These are phyloP conservation scores for Choristoneura fumiferana DNA, from an alignment of 1,140 invertebrate genomes.

Conservation along the genomic window DNA sequence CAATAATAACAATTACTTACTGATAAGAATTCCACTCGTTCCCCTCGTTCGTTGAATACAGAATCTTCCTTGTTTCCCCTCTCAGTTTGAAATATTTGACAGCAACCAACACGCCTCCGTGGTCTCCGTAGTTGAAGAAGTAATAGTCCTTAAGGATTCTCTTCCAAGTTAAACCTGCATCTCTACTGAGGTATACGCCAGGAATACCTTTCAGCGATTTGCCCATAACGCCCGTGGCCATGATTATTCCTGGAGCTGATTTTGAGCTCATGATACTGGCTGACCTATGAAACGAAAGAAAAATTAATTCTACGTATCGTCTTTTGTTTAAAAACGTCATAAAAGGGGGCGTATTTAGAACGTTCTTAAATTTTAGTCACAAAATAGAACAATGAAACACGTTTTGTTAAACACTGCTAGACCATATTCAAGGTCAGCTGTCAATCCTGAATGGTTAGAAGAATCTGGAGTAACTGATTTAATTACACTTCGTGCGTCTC, in stretches of 20 bases:
- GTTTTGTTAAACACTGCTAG: too few species aligned
- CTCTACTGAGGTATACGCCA: constrained; percentile 89
- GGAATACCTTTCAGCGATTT: constrained; percentile 88
- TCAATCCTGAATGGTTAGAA: too few species aligned
- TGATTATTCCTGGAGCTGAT: constrained; percentile 92
- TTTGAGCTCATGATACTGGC: constrained; percentile 91
- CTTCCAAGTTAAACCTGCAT: constrained; percentile 92
- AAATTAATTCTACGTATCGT: background rate
- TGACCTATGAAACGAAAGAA: constrained; percentile 65
- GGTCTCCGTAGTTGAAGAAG: constrained; percentile 94
- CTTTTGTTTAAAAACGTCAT: too few species aligned
- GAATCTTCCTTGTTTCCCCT: constrained; percentile 86
- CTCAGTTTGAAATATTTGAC: constrained; percentile 88
- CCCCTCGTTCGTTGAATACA: constrained; percentile 93
- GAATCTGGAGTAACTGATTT: too few species aligned
- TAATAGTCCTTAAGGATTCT: constrained; percentile 90
- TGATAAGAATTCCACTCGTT: constrained; percentile 86
- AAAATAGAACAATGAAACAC: too few species aligned
- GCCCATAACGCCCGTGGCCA: constrained; percentile 91
- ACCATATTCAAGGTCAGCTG: too few species aligned
- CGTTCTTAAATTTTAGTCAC: too few species aligned
- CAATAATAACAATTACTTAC: constrained; percentile 47
- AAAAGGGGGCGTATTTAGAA: too few species aligned
- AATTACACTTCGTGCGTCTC: too few species aligned
- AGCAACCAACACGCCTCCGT: constrained; percentile 92